These are phyloP conservation scores for Martes martes DNA, from an alignment of 2,113 vertebrate genomes.

Conservation along the genomic window DNA sequence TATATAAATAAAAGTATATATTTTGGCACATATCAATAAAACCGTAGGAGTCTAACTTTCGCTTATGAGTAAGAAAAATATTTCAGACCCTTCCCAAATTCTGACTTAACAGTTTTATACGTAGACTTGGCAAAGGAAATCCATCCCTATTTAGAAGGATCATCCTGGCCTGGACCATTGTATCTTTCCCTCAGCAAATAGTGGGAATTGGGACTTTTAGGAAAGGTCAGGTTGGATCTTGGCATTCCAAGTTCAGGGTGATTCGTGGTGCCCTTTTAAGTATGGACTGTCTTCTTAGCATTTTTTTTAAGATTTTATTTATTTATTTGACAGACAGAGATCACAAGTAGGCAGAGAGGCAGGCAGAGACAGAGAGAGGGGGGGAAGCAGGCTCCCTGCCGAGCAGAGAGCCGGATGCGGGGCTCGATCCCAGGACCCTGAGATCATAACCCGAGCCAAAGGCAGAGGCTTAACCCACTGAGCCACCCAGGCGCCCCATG, in stretches of 20 bases:
- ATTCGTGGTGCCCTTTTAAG: not conserved
- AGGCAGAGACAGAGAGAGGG: too few species aligned
- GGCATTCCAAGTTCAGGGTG: not conserved
- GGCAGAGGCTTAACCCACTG: too few species aligned
- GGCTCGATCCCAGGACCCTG: too few species aligned
- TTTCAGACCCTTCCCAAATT: not conserved
- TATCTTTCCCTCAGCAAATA: not conserved
- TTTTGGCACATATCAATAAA: not conserved
- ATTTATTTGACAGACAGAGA: too few species aligned
- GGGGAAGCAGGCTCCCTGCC: too few species aligned
- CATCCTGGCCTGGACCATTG: not conserved
- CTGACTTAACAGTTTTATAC: not conserved
- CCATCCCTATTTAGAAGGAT: not conserved
- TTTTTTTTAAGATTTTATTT: too few species aligned
- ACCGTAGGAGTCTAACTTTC: not conserved
- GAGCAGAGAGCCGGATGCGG: too few species aligned
- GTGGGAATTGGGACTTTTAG: not conserved
- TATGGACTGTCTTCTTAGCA: not conserved
- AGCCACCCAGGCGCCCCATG: too few species aligned
- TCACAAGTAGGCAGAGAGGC: too few species aligned
- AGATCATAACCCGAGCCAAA: too few species aligned
- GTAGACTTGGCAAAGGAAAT: not conserved
- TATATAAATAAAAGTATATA: not conserved
- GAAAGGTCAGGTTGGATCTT: not conserved
- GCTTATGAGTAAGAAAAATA: not conserved